These are phyloP conservation scores for Oxyteleia sp. DNA, from an alignment of 2,888 invertebrate genomes.

Conservation along the genomic window DNA sequence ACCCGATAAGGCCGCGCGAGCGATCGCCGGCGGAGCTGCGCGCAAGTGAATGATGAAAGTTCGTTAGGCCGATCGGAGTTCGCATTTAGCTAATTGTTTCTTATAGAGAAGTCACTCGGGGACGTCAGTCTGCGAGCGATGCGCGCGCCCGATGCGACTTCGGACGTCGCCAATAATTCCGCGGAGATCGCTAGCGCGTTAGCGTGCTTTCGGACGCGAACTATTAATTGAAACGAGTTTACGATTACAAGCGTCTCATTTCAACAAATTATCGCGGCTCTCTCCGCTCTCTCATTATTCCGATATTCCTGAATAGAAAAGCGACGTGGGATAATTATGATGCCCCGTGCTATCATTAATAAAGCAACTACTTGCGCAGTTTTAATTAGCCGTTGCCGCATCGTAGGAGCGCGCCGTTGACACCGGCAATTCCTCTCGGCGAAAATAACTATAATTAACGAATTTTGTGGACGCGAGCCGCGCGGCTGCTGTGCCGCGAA, in stretches of 20 bases:
- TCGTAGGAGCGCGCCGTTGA: too few relatives aligned
- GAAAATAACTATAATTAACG: too few relatives aligned
- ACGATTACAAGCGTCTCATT: constrained; percentile 40
- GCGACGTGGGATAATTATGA: constrained; percentile 37
- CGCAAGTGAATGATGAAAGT: constrained; percentile 41
- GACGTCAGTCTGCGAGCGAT: constrained; percentile 28
- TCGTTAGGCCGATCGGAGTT: constrained; percentile 23
- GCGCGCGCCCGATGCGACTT: constrained; percentile 41
- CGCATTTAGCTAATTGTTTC: constrained; percentile 60
- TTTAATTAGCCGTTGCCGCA: too few relatives aligned
- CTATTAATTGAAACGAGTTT: constrained; percentile 68
- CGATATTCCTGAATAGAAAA: constrained; percentile 30
- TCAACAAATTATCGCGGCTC: constrained; percentile 52
- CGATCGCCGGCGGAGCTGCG: not conserved
- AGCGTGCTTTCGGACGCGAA: constrained; percentile 25
- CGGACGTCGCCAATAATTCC: constrained; percentile 44
- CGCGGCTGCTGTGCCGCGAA: too few relatives aligned
- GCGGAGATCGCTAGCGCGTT: constrained; percentile 52
- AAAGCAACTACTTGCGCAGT: constrained; percentile 33
- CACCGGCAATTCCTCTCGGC: too few relatives aligned
- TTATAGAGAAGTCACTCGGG: constrained; percentile 60
- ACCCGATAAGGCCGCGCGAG: constrained; percentile 45
- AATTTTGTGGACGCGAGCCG: too few relatives aligned
- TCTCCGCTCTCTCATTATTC: constrained; percentile 36
- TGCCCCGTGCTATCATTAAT: constrained; percentile 50